Base-by-base conservation (phyloP, 2,888 invertebrate species). In the Rhopalosiphum nymphaeae region DNA sequence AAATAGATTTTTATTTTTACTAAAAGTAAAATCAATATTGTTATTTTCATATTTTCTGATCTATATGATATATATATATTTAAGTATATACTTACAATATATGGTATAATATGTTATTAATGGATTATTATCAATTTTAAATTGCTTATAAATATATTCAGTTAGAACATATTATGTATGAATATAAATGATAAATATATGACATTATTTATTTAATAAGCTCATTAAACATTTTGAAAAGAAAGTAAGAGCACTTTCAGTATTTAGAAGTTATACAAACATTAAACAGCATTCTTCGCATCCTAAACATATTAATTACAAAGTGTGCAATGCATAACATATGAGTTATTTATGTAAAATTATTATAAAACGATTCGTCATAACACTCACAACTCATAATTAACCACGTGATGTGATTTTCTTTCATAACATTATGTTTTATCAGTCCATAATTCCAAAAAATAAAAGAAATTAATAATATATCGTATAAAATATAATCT, bases 221-320 rank as follows among this genome's bases (percentile, higher is more conserved):
- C 61, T 92, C 86, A 92, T 92, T 67, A 67, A 42, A 61, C 29
- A 29, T 92, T 57, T 91, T 29, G 49, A 87, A 92, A 87, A 92
- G 92, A 92, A 87, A 92, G 87, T 87, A 29, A 42, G 49, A 49
- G 49, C 49, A 61, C 42, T 88, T 92, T 92, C 67, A 53, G 42
- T 67, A 53, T 44, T 84, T 67, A 26, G 44, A 49, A 92, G 46
- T 86, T 92, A 92, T 46, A 49, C 61, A 92, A 46, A 57, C 46
- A 92, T 36, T 87, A 46, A 87, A 87, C 87, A 49, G 36, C 87
- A 87, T 92, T 67, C 84, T 91, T 85, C 85, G 10, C 42, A 44
- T 91, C 42, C 61, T 92, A 87, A 29, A 92, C 46, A 42, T 42
- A 92, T 88, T 21, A 92, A 92, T 92, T 92, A 92, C 61, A 67